Base-by-base conservation (phyloP, 64 coral and sea anemone genomes). In the Dendrophyllia cribrosa region DNA sequence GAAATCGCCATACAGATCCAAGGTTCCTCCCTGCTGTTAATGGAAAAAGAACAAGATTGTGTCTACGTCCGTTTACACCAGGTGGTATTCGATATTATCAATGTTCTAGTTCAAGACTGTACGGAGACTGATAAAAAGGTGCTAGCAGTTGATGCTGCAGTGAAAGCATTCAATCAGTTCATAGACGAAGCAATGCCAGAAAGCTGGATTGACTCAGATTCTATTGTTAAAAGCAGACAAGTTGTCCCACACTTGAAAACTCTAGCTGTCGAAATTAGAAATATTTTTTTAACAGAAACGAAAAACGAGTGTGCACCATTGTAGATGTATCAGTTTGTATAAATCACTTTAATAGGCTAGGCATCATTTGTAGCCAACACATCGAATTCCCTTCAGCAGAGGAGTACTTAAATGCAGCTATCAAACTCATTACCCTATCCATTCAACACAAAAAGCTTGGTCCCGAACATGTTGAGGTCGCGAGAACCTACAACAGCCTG, bases 1-100 rank as follows among this genome's bases (percentile, higher is more conserved):
- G 77, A 80, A 59, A 80, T 80, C 9, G 77, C 1, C 14, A n/a
- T 80, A 34, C 77, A 59, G 10, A 80, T 80, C 55, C 77, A 80
- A 80, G 77, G 77, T 4, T 80, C 23, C 53, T 80, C 77, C 8
- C 53, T 80, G 14, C 11, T 80, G 21, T 21, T 80, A 12, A 59
- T 80, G 22, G 77, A 80, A 3, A 34, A 80, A 80, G 25, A n/a
- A 22, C 2, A 60, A 13, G 53, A 80, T 21, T 6, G 56, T 14
- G 24, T 60, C 56, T 20, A 34, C 56, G 25, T 60, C 34, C 53
- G 77, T 59, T 8, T 60, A 11, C 77, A 80, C 15, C 10, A 60
- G 34, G 55, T 80, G 22, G 77, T 80, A 58, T 55, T 62, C 53
- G 22, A 80, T n/a, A 60, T 19, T 5, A 0, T 34, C 55, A 60